A percentile compares a stretch with the other conserved stretches of the same genome.
These are phyloP conservation scores for Dioctria rufipes DNA, from an alignment of 2,888 invertebrate species.

Conservation along the genomic window DNA sequence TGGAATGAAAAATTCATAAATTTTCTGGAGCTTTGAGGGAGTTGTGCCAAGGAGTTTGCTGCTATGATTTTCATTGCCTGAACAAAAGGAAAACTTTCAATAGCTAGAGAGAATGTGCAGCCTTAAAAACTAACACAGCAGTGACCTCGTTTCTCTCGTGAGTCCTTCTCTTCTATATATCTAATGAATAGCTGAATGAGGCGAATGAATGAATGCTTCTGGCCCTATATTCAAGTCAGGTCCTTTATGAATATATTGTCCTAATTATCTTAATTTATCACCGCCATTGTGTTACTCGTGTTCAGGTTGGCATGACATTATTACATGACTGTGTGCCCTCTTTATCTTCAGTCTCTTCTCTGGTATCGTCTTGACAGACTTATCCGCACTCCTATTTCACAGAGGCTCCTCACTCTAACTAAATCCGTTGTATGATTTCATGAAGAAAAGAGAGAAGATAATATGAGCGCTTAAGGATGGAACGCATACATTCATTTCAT, in stretches of 20 bases:
- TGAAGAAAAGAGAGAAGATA: not conserved
- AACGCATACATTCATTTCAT: not conserved
- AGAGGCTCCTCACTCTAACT: not conserved
- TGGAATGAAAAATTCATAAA: slow-evolving; percentile 40
- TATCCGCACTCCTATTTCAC: slow-evolving; percentile 49
- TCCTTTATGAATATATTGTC: slow-evolving; percentile 58
- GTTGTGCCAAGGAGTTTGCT: slow-evolving; percentile 34
- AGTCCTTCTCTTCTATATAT: not conserved
- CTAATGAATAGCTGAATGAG: slow-evolving; percentile 35
- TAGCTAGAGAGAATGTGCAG: slow-evolving; percentile 32
- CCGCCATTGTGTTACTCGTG: slow-evolving; percentile 54
- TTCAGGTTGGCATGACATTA: slow-evolving; percentile 56
- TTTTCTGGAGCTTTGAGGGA: slow-evolving; percentile 25
- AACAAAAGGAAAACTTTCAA: slow-evolving; percentile 39
- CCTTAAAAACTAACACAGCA: slow-evolving; percentile 42
- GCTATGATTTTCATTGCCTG: slow-evolving; percentile 17
- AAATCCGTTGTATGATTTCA: not conserved
- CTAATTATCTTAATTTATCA: slow-evolving; percentile 59
- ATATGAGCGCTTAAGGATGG: too few relatives aligned
- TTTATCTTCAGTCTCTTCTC: slow-evolving; percentile 41
- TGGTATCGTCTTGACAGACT: slow-evolving; percentile 37
- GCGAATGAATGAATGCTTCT: slow-evolving; percentile 52
- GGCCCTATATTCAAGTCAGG: slow-evolving; percentile 54
- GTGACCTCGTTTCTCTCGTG: slow-evolving; percentile 22
- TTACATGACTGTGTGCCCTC: slow-evolving; percentile 51